Percentiles rank a stretch among this genome's conserved stretches.
Evolutionary conservation across 2,888 invertebrate species (phyloP).

Genomic region (Latrodectus elegans): DNA sequence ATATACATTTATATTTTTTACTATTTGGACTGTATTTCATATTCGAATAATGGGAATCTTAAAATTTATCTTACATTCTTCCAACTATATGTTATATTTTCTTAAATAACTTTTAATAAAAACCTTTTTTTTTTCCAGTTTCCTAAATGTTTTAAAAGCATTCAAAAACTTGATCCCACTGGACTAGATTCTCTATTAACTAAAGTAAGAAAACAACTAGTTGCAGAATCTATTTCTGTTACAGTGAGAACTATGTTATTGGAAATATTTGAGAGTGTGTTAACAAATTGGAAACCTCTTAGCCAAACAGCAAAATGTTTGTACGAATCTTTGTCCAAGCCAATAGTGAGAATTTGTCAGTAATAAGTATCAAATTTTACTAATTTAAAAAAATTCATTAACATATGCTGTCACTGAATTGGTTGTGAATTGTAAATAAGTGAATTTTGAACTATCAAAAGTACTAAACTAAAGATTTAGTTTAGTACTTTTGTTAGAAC

Average conservation of each 20-base stretch:
- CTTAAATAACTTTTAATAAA: too few relatives aligned
- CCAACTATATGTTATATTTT: too few relatives aligned
- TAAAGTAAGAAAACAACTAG: slow-evolving; percentile 54
- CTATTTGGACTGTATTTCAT: too few relatives aligned
- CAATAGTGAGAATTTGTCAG: slow-evolving; percentile 48
- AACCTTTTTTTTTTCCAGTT: slow-evolving; percentile 29
- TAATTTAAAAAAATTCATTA: too few relatives aligned
- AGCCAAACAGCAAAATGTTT: slow-evolving; percentile 28
- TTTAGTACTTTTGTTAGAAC: too few relatives aligned
- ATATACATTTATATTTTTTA: too few relatives aligned
- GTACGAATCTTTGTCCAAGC: slow-evolving; percentile 54
- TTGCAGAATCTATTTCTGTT: slow-evolving; percentile 26
- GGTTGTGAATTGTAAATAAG: too few relatives aligned
- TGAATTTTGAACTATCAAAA: too few relatives aligned
- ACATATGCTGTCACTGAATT: too few relatives aligned
- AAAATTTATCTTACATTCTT: too few relatives aligned
- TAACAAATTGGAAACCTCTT: slow-evolving; percentile 42
- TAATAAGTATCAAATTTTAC: slow-evolving; percentile 1
- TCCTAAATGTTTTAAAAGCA: slow-evolving; percentile 43
- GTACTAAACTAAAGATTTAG: too few relatives aligned
- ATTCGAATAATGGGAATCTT: too few relatives aligned
- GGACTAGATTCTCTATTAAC: slow-evolving; percentile 22
- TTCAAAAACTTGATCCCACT: slow-evolving; percentile 35
- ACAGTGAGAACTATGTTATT: slow-evolving; percentile 44
- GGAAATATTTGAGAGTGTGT: slow-evolving; percentile 48